Conservation (phyloP, 2,888 invertebrate species). For the Saturnia pavonia region DNA sequence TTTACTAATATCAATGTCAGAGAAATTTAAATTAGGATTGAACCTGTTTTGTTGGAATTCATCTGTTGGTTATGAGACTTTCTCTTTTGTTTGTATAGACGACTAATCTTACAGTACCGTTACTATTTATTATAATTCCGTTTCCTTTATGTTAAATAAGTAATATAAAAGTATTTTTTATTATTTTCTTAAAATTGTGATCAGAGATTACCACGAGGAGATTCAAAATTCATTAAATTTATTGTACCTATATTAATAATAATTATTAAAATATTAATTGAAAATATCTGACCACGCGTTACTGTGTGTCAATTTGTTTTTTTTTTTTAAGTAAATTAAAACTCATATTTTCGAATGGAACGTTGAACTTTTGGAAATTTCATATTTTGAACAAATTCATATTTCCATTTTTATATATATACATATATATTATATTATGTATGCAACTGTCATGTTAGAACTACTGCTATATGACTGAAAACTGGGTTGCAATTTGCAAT, state of each 20-base stretch:
- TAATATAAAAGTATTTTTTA: neutral
- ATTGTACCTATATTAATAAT: neutral
- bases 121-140: constrained; percentile 14
- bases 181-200: neutral
- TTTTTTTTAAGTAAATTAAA: too few species aligned
- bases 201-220: neutral
- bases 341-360: too few species aligned
- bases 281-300: neutral
- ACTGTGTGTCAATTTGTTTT: too few species aligned
- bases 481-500: too few species aligned
- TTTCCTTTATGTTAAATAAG: neutral
- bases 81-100: constrained; percentile 32
- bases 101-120: constrained; percentile 20
- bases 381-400: too few species aligned
- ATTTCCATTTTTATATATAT: too few species aligned
- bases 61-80: constrained; percentile 32
- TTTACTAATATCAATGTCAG: constrained; percentile 27
- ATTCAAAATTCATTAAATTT: neutral
- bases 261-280: neutral
- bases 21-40: constrained; percentile 30
- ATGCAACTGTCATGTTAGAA: neutral
- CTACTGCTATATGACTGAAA: too few species aligned
- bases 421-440: neutral
- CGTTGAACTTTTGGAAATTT: too few species aligned
- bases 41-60: constrained; percentile 37